These are phyloP conservation scores for Caenorhabditis drosophilae DNA, from an alignment of 2,888 invertebrate species.

Conservation along the genomic window DNA sequence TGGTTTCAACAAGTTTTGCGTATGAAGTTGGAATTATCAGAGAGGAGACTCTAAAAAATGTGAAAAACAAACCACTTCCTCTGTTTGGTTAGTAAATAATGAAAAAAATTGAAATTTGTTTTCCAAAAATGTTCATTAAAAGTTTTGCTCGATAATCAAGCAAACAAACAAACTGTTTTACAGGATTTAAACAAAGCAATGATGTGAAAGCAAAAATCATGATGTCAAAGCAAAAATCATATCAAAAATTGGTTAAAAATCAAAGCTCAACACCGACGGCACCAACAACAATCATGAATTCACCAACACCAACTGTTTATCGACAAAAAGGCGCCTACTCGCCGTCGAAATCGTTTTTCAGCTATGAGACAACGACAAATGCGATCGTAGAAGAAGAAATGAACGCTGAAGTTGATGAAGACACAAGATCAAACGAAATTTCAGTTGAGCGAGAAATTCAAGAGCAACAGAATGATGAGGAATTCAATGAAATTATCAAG, in stretches of 20 bases:
- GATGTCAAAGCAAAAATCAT: too few species aligned
- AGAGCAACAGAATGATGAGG: slow-evolving; percentile 22
- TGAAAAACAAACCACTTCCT: slow-evolving; percentile 48
- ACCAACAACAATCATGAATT: slow-evolving; percentile 7
- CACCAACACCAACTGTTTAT: slow-evolving; percentile 3
- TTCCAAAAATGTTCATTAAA: too few species aligned
- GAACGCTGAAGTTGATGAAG: slow-evolving; percentile 6
- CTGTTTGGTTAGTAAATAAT: slow-evolving; percentile 48
- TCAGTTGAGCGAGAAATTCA: slow-evolving; percentile 5
- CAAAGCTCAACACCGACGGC: slow-evolving; percentile 3
- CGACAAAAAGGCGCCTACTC: slow-evolving; percentile 26
- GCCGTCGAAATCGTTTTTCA: slow-evolving; percentile 33
- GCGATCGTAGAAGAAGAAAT: background rate
- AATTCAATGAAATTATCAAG: slow-evolving; percentile 29
- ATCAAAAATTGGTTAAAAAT: background rate
- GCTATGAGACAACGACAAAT: slow-evolving; percentile 19
- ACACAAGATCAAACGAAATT: slow-evolving; percentile 21
- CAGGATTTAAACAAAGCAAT: too few species aligned
- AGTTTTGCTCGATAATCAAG: too few species aligned
- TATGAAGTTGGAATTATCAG: slow-evolving; percentile 50
- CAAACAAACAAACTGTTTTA: too few species aligned
- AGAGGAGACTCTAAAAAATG: slow-evolving; percentile 30
- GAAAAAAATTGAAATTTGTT: too few species aligned
- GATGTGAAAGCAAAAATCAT: too few species aligned
- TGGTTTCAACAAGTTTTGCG: slow-evolving; percentile 26